Evolutionary conservation across 2,888 invertebrate species (phyloP).

Genomic region (Sericinus montela): DNA sequence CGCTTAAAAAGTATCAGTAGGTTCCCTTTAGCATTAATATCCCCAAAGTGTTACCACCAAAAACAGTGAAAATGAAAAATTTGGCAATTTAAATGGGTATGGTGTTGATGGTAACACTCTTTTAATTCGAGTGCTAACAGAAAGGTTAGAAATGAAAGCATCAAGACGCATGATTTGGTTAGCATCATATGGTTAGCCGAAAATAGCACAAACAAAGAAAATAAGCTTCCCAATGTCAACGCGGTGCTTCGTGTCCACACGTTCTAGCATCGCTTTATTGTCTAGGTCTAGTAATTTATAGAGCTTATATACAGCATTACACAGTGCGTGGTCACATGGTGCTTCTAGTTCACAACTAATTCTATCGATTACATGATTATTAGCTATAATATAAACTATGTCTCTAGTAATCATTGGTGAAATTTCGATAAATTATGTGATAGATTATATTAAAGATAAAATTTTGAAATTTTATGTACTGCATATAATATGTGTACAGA

Average conservation of each 20-base stretch:
- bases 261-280: constrained; percentile 27
- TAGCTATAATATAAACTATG: background rate
- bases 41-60: constrained; percentile 22
- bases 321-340: constrained; percentile 29
- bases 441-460: too few species aligned
- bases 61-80: background rate
- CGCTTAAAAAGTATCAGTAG: constrained; percentile 6
- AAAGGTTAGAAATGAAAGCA: constrained; percentile 53
- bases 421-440: too few species aligned
- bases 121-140: constrained; percentile 20
- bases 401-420: too few species aligned
- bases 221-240: constrained; percentile 30
- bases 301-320: constrained; percentile 44
- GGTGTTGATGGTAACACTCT: constrained; percentile 20
- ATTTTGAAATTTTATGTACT: too few species aligned
- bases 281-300: constrained; percentile 29
- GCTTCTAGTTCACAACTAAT: constrained; percentile 33
- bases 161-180: constrained; percentile 48
- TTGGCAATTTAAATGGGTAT: background rate
- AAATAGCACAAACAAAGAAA: constrained; percentile 51
- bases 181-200: constrained; percentile 32
- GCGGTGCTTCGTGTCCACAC: constrained; percentile 31
- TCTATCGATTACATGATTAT: constrained; percentile 29
- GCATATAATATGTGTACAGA: too few species aligned
- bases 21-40: constrained; percentile 7